phyloP scores from a whole-genome alignment of 2,888 invertebrate genomes.

The Ophion ellenae region DNA sequence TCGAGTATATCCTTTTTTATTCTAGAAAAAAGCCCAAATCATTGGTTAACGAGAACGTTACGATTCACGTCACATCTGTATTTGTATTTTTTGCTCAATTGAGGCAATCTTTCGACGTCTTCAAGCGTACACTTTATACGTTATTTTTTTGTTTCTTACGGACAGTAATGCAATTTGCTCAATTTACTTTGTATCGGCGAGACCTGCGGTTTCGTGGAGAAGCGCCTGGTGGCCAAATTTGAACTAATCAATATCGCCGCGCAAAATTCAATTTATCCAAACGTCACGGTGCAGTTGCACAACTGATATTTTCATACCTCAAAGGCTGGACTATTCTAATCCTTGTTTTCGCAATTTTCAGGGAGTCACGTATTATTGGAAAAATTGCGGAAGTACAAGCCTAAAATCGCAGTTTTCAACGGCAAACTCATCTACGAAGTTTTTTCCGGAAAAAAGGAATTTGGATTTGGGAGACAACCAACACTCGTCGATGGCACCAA shows the following conservation, averaged over 20 bases:
- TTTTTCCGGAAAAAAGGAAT: slow-evolving; percentile 98
- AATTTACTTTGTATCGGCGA: no score
- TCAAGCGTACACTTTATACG: no score
- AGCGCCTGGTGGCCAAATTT: no score
- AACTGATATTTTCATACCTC: neutral
- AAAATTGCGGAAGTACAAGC: slow-evolving; percentile 95
- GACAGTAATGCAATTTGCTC: no score
- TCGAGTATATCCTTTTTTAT: neutral
- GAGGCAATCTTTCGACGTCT: no score
- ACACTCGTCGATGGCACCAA: slow-evolving; percentile 96
- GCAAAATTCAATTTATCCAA: no score
- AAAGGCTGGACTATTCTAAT: neutral
- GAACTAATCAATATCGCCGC: no score
- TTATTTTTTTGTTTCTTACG: no score
- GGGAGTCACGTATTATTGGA: slow-evolving; percentile 93
- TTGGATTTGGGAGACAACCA: slow-evolving; percentile 97
- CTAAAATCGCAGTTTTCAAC: slow-evolving; percentile 98
- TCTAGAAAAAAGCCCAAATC: neutral
- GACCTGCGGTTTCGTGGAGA: no score
- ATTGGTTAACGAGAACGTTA: no score
- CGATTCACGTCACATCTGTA: no score
- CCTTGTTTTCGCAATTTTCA: slow-evolving; percentile 64
- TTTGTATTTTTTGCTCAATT: no score
- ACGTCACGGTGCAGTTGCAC: neutral
- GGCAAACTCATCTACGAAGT: slow-evolving; percentile 99